These are phyloP conservation scores for Vanacampus margaritifer DNA, from an alignment of 2,113 vertebrate genomes.

Conservation along the genomic window DNA sequence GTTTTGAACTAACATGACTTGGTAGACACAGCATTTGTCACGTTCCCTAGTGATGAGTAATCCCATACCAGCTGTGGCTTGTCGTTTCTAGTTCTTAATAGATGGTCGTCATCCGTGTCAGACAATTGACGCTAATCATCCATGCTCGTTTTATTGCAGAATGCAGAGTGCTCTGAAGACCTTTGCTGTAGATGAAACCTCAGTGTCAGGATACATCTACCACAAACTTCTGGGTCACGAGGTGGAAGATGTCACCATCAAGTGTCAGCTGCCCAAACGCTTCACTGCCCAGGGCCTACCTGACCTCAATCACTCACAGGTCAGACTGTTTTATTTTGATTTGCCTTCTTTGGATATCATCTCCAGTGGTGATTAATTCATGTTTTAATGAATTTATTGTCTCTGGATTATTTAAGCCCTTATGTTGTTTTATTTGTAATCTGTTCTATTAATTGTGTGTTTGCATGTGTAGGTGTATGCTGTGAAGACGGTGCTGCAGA, in stretches of 20 bases:
- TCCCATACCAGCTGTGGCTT: neutral
- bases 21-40: neutral
- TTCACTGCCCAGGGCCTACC: constrained; percentile 96
- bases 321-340: constrained; percentile 38
- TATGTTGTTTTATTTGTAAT: neutral
- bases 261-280: constrained; percentile 97
- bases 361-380: no score
- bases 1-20: neutral
- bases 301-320: constrained; percentile 98
- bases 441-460: neutral
- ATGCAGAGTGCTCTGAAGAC: constrained; percentile 99
- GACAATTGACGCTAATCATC: neutral
- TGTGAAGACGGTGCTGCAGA: constrained; percentile 95
- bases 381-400: neutral
- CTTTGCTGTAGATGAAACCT: constrained; percentile 95
- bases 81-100: neutral
- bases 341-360: neutral
- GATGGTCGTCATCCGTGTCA: neutral
- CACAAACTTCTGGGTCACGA: constrained; percentile 96
- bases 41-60: neutral
- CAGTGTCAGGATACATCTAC: constrained; percentile 97
- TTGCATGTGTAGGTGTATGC: constrained; percentile 84
- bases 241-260: constrained; percentile 98
- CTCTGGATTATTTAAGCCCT: neutral
- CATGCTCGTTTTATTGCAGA: constrained; percentile 58